Base-by-base conservation (phyloP, 2,888 invertebrate species). In the Synanthedon myopaeformis region DNA sequence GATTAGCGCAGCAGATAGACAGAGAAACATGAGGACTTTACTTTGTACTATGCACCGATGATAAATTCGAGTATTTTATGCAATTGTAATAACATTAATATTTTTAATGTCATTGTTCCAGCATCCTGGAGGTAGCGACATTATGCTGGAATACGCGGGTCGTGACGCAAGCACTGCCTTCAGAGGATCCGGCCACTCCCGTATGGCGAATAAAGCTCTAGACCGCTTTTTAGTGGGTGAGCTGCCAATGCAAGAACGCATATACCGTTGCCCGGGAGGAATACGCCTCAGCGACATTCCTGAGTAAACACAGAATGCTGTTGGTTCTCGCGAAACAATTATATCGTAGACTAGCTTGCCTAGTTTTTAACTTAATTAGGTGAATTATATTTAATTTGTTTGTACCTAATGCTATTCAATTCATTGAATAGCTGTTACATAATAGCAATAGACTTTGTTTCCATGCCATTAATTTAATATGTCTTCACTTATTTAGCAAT, bases 61-160 rank as follows among this genome's bases (percentile, higher is more conserved):
- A 35, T 35, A 10, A 35, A 10, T 2, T 35, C 8, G 10, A 35
- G 10, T 35, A 3, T 35, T 35, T 35, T 35, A 10, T 35, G 10
- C 35, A 35, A 10, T 35, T 35, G 35, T 35, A 35, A 10, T 35
- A 35, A 35, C 10, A 35, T 10, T 10, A 35, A 35, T 35, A 35
- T 10, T 35, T 35, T 5, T 23, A 23, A 5, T 23, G 4, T 5
- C 5, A 55, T 73, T 67, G 76, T 78, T 77, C 4, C 71, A 93
- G 91, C 96, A 96, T 80, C 96, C 96, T 0, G 96, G 96, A 53
- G 96, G 96, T 6, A 89, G 89, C 11, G 95, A 96, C 58, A 89
- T 96, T 14, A 90, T 96, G 63, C 74, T 95, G 63, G 96, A 96
- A 67, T 91, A 94, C 74, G 96, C 95, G 0, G 96, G 96, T 0